These are phyloP conservation scores for Heliangelus exortis DNA, from an alignment of 2,797 vertebrate species.

Conservation along the genomic window DNA sequence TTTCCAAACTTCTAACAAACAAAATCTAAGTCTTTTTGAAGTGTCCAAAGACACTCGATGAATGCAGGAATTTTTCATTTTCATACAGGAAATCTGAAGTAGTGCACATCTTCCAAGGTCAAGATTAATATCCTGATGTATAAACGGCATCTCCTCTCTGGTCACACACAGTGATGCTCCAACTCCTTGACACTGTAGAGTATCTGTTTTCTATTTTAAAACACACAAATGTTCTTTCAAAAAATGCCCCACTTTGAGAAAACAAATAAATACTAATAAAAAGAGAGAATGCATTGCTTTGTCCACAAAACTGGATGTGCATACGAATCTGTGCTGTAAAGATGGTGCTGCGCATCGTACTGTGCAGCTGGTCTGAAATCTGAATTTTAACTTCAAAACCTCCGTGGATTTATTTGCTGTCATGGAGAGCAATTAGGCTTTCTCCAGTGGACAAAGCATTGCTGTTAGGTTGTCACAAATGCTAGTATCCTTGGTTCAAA, in stretches of 20 bases:
- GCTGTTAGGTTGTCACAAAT: not conserved
- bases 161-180: not conserved
- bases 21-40: not conserved
- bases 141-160: not conserved
- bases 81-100: not conserved
- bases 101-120: not conserved
- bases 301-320: not conserved
- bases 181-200: not conserved
- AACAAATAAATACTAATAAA: not conserved
- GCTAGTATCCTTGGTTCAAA: conserved; percentile 18
- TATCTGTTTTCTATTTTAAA: not conserved
- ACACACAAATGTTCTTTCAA: not conserved
- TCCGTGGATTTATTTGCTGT: conserved; percentile 58
- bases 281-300: not conserved
- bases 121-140: not conserved
- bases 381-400: conserved; percentile 61
- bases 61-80: not conserved
- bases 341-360: not conserved
- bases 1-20: not conserved
- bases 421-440: conserved; percentile 67
- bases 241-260: not conserved
- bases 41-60: not conserved
- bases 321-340: not conserved
- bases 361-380: conserved; percentile 35
- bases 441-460: conserved; percentile 60